Evolutionary conservation across 2,113 vertebrate genomes (phyloP).

Genomic region (Gymnobelideus leadbeateri): DNA sequence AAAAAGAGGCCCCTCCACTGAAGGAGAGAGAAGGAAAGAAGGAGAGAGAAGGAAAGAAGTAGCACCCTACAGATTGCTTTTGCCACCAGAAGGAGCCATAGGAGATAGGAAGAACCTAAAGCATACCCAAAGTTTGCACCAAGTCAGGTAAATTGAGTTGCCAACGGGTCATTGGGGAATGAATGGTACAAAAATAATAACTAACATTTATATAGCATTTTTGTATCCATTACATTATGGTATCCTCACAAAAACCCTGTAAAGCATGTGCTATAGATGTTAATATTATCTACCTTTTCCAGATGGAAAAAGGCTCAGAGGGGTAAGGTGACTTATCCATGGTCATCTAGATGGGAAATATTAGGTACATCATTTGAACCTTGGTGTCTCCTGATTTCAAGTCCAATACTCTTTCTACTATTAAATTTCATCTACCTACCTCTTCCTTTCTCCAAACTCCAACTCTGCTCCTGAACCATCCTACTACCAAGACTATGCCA

Average conservation of each 20-base stretch:
- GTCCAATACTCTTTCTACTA: not conserved
- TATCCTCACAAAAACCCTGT: not conserved
- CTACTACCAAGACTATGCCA: not conserved
- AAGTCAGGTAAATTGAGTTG: not conserved
- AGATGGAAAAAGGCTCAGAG: not conserved
- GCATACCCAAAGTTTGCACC: not conserved
- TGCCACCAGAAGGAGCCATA: not conserved
- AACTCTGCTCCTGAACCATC: not conserved
- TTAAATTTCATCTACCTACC: not conserved
- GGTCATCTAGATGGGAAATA: not conserved
- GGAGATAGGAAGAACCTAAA: not conserved
- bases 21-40: too few species aligned
- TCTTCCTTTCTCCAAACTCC: not conserved
- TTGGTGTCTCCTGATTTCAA: not conserved
- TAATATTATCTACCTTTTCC: not conserved
- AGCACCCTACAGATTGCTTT: too few species aligned
- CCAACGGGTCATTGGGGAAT: not conserved
- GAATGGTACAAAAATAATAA: not conserved
- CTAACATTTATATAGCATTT: not conserved
- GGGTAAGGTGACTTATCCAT: not conserved
- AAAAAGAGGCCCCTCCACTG: too few species aligned
- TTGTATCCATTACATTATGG: not conserved
- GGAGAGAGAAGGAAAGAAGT: too few species aligned
- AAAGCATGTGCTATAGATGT: not conserved
- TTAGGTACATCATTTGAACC: not conserved